Evolutionary conservation across 2,797 vertebrate genomes (phyloP).

Genomic region (Taenioides sp.): DNA sequence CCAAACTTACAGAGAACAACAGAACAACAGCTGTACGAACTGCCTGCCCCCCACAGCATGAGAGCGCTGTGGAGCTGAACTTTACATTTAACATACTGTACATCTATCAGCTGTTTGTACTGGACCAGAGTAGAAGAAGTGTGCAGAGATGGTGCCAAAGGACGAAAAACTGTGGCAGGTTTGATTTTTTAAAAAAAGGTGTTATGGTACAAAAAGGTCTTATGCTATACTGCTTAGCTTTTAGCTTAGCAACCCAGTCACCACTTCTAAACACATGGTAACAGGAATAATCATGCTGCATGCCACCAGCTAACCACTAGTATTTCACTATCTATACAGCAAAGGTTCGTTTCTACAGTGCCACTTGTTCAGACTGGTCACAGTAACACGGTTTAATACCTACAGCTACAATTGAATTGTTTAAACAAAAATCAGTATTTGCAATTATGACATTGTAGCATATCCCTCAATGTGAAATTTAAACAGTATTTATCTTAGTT

Average conservation of each 20-base stretch:
- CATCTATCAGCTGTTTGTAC: slow-evolving; percentile 22
- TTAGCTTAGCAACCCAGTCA: neutral
- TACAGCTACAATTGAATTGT: too few relatives aligned
- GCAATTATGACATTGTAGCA: too few relatives aligned
- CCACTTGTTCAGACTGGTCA: too few relatives aligned
- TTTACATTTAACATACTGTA: neutral
- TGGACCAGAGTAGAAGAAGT: neutral
- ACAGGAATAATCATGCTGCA: neutral
- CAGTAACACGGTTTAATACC: too few relatives aligned
- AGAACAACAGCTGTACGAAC: slow-evolving; percentile 75
- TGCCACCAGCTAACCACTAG: neutral
- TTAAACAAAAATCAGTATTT: neutral
- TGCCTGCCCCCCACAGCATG: slow-evolving; percentile 84
- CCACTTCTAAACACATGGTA: neutral
- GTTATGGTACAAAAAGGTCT: slow-evolving; percentile 24
- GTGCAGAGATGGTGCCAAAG: slow-evolving; percentile 47
- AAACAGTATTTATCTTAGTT: neutral
- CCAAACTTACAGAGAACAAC: slow-evolving; percentile 85
- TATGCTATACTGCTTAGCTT: slow-evolving; percentile 20
- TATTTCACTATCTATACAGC: neutral
- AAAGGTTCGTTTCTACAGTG: neutral
- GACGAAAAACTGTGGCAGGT: slow-evolving; percentile 30
- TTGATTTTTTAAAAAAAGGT: slow-evolving; percentile 20
- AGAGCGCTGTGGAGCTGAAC: slow-evolving; percentile 3
- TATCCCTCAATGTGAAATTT: neutral